A percentile compares a stretch with the other conserved stretches of the same genome.
These are phyloP conservation scores for Yponomeuta evonymella DNA, from an alignment of 2,888 invertebrate species.

Conservation along the genomic window DNA sequence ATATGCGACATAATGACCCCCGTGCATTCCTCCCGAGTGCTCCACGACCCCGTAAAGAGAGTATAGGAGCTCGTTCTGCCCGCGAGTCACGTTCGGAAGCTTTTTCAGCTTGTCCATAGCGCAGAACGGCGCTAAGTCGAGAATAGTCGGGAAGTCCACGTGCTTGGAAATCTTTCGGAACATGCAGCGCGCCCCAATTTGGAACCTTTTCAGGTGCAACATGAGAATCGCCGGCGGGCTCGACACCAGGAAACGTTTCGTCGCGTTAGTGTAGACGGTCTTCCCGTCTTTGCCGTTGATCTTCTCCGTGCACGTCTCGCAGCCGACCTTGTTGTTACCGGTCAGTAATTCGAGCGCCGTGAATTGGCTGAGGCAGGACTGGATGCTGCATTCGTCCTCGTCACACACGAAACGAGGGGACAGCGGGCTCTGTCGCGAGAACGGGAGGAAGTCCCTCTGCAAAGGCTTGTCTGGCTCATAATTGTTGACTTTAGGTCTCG, in stretches of 20 bases:
- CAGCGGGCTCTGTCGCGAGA: slow-evolving; percentile 66
- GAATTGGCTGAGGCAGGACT: slow-evolving; percentile 94
- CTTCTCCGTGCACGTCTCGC: slow-evolving; percentile 91
- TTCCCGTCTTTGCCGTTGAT: slow-evolving; percentile 81
- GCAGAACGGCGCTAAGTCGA: slow-evolving; percentile 95
- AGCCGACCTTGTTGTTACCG: slow-evolving; percentile 94
- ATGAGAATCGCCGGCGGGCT: slow-evolving; percentile 96
- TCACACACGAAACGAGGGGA: slow-evolving; percentile 83
- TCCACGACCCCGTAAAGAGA: slow-evolving; percentile 96
- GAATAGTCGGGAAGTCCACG: slow-evolving; percentile 89
- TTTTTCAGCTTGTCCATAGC: slow-evolving; percentile 79
- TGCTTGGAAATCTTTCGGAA: slow-evolving; percentile 90
- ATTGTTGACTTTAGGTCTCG: slow-evolving; percentile 45
- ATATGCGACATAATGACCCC: slow-evolving; percentile 93
- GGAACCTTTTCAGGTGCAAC: slow-evolving; percentile 96
- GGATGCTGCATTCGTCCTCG: slow-evolving; percentile 88
- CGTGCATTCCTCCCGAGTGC: slow-evolving; percentile 93
- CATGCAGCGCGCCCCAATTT: slow-evolving; percentile 83
- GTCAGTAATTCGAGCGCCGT: slow-evolving; percentile 93
- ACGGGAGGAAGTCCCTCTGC: slow-evolving; percentile 47
- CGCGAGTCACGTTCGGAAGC: slow-evolving; percentile 77
- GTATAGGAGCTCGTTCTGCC: slow-evolving; percentile 84
- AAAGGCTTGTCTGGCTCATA: slow-evolving; percentile 45
- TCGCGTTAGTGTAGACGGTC: slow-evolving; percentile 87
- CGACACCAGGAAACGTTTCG: slow-evolving; percentile 90